phyloP scores from a whole-genome alignment of 2,888 invertebrate species.

The Pomacea canaliculata region DNA sequence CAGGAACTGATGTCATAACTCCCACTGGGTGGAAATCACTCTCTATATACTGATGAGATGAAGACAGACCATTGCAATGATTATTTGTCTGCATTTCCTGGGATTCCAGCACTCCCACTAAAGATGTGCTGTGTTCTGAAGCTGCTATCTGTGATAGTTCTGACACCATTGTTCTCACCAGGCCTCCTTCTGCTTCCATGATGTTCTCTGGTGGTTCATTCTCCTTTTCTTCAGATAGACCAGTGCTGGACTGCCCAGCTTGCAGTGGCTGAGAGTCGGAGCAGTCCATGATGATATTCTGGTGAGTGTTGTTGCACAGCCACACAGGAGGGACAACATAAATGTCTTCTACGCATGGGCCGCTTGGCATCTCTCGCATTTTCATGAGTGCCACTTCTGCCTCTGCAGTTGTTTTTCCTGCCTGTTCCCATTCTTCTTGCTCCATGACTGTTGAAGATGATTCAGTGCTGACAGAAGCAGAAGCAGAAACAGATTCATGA shows the following conservation, averaged over 20 bases:
- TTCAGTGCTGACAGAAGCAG: neutral
- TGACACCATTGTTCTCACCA: neutral
- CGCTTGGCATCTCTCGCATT: conserved; percentile 20
- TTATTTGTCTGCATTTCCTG: neutral
- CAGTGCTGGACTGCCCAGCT: no score
- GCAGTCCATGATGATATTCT: neutral
- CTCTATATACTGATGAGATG: neutral
- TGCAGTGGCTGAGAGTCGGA: neutral
- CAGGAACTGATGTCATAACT: neutral
- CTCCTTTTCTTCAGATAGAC: neutral
- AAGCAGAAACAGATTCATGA: neutral
- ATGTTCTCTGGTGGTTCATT: neutral
- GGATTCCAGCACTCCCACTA: neutral
- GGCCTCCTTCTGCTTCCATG: neutral
- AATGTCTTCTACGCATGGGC: conserved; percentile 22
- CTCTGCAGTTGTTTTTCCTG: neutral
- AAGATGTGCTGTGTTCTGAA: neutral
- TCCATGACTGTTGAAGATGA: neutral
- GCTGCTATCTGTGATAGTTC: neutral
- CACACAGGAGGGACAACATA: conserved; percentile 22
- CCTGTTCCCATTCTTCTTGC: neutral
- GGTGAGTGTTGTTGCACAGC: neutral
- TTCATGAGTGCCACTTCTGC: conserved; percentile 24
- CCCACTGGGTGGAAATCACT: conserved; percentile 4
- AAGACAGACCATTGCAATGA: neutral